Conservation (phyloP, 2,888 invertebrate species). For the Axea sp. region DNA sequence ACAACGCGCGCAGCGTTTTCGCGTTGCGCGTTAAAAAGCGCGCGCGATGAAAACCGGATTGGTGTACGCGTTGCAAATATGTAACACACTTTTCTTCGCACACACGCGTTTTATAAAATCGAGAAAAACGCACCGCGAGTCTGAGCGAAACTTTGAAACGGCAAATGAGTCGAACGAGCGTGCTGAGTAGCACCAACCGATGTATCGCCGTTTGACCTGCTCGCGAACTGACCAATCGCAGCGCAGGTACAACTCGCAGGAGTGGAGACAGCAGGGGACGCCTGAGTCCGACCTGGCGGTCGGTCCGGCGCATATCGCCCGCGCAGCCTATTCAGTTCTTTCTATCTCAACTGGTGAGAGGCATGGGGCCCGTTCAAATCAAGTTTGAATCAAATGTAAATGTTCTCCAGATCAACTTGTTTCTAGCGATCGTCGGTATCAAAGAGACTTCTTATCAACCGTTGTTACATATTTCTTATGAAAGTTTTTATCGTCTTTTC, state of each 20-base stretch:
- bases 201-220: constrained; percentile 59
- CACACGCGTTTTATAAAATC: constrained; percentile 17
- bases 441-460: background rate
- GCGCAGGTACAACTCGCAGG: constrained; percentile 47
- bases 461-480: no score
- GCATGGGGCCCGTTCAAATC: constrained; percentile 13
- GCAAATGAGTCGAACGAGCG: constrained; percentile 30
- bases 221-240: constrained; percentile 57
- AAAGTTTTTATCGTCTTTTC: no score
- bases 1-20: constrained; percentile 6
- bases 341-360: constrained; percentile 5
- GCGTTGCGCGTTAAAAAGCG: constrained; percentile 11
- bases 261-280: constrained; percentile 43
- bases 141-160: constrained; percentile 30
- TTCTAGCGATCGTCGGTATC: constrained; percentile 16
- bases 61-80: background rate
- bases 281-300: constrained; percentile 13
- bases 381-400: constrained; percentile 1
- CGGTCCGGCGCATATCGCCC: constrained; percentile 30
- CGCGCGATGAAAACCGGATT: constrained; percentile 5
- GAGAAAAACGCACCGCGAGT: constrained; percentile 20
- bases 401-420: background rate
- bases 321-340: constrained; percentile 34
- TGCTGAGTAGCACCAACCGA: constrained; percentile 46
- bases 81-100: background rate